A percentile compares a stretch with the other conserved stretches of the same genome.
phyloP scores from a whole-genome alignment of 2,797 vertebrate species.

The Ciconia nigra region DNA sequence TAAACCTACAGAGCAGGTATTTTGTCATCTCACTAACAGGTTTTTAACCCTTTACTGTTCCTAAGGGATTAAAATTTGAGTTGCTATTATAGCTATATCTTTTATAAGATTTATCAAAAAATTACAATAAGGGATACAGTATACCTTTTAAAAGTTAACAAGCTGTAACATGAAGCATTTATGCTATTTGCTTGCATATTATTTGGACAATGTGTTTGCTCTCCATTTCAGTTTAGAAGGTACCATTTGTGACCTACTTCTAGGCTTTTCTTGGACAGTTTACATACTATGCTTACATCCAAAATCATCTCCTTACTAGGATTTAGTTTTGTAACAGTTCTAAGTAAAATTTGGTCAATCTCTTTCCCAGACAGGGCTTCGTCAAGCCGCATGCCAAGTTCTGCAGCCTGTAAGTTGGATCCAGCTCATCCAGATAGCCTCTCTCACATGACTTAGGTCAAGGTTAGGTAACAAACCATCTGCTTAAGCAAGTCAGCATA shows the following conservation, averaged over 20 bases:
- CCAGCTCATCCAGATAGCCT: neutral
- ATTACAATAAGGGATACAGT: neutral
- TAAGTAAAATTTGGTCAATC: neutral
- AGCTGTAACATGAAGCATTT: neutral
- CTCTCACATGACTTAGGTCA: neutral
- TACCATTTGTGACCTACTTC: neutral
- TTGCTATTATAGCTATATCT: neutral
- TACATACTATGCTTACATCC: neutral
- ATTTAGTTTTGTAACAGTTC: neutral
- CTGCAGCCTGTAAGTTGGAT: neutral
- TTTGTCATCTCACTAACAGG: neutral
- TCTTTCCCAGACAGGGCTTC: neutral
- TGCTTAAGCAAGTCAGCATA: neutral
- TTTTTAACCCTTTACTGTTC: neutral
- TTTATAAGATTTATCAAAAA: neutral
- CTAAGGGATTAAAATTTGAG: neutral
- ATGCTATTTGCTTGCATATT: neutral
- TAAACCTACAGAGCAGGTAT: neutral
- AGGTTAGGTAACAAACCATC: neutral
- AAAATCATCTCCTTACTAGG: neutral
- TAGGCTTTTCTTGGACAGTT: neutral
- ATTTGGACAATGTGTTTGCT: neutral
- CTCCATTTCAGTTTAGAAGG: neutral
- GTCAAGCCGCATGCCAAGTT: rapidly evolving
- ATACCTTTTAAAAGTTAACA: neutral